Evolutionary conservation across 1,140 invertebrate genomes (phyloP).

Genomic region (Cotesia typhae): DNA sequence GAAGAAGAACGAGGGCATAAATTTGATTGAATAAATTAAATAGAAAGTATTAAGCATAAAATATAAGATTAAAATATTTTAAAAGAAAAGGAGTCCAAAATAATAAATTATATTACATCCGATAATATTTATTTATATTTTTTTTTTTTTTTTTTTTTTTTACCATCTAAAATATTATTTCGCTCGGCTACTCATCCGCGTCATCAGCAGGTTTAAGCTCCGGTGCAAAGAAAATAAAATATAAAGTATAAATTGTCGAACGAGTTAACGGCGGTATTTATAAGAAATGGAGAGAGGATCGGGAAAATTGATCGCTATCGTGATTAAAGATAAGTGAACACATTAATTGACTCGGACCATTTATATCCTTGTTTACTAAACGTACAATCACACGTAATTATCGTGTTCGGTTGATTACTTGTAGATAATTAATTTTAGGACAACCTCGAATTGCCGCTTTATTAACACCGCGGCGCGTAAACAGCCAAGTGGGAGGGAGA

Average conservation of each 20-base stretch:
- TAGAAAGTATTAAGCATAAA: slow-evolving; percentile 1
- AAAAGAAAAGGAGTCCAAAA: no score
- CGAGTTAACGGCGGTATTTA: neutral
- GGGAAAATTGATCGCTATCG: neutral
- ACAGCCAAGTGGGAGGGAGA: neutral
- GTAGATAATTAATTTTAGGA: slow-evolving; percentile 24
- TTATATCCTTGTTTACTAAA: slow-evolving; percentile 1
- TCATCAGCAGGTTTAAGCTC: no score
- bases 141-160: no score
- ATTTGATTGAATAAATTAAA: slow-evolving; percentile 37
- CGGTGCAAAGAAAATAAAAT: no score
- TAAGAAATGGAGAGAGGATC: neutral
- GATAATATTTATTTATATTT: no score
- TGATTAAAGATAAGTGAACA: slow-evolving; percentile 9
- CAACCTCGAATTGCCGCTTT: slow-evolving; percentile 12
- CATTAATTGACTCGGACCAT: slow-evolving; percentile 1
- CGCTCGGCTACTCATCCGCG: no score
- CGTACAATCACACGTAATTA: slow-evolving; percentile 19
- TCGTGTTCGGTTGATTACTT: slow-evolving; percentile 17
- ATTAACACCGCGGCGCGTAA: neutral
- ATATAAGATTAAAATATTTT: neutral
- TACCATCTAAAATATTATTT: no score
- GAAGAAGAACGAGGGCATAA: slow-evolving; percentile 30
- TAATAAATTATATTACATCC: no score
- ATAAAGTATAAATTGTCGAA: neutral